Conservation (phyloP, 2,888 invertebrate species). For the Acanthosepion pharaonis region DNA sequence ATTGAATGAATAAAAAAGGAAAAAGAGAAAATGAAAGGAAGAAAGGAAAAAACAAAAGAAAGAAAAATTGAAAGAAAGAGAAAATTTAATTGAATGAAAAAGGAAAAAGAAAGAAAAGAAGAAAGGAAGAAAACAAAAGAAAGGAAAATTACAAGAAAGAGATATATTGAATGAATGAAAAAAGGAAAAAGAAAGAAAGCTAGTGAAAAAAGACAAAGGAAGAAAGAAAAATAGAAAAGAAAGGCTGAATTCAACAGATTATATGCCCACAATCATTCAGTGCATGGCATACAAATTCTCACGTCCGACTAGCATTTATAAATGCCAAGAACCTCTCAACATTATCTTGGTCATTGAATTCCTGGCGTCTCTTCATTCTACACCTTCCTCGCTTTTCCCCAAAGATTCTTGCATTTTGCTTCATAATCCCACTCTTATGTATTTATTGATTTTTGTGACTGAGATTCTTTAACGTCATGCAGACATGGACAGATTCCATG, state of each 20-base stretch:
- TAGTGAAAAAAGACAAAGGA: not conserved
- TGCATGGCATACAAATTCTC: not conserved
- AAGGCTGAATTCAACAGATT: not conserved
- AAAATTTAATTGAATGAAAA: not conserved
- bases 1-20: not conserved
- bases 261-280: not conserved
- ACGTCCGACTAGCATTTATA: constrained; percentile 1
- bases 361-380: not conserved
- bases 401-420: not conserved
- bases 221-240: not conserved
- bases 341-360: not conserved
- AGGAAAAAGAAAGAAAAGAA: not conserved
- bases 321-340: constrained; percentile 33
- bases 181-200: not conserved
- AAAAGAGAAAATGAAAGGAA: not conserved
- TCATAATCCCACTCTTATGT: not conserved
- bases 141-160: not conserved
- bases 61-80: not conserved
- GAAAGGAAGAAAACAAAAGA: not conserved
- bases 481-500: not conserved
- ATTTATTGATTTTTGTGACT: not conserved
- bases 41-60: not conserved
- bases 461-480: not conserved
- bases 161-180: not conserved
- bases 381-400: not conserved